Evolutionary conservation across 2,888 invertebrate genomes (phyloP), one percentile per base, ranked within the genome.

Genomic region (Drosophila longiperda): DNA sequence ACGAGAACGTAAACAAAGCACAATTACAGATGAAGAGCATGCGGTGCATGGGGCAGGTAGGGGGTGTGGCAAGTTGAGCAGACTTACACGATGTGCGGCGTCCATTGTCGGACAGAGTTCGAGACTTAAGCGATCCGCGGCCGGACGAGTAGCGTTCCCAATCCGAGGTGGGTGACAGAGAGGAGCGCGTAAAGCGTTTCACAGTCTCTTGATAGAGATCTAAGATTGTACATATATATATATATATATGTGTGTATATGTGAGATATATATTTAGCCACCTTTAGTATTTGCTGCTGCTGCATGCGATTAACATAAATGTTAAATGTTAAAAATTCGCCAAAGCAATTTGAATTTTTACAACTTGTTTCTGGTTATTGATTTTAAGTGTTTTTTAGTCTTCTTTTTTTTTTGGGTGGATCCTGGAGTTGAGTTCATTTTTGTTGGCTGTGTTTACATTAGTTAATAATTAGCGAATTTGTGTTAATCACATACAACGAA

Each of bases 141-240:
- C 89, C 83, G 68, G 90, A 80, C 78, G 90, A 91, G 75, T 80
- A 89, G 73, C 89, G 89, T 57, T 87, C 89, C 87, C 87, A 87
- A 73, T 91, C 92, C 89, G 91, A 89, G 77, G 91, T 91, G 72
- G 92, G 91, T 69, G 91, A 91, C 69, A 91, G 89, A 62, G 91
- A 91, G 76, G 91, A 91, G 75, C 91, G 91, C 80, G 91, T 91
- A 74, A 91, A 91, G 81, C 91, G 91, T 66, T 89, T 91, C 32
- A 91, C 91, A 76, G 91, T 91, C 87, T 91, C 91, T 88, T 91
- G 91, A 78, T 91, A 91, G 85, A 91, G 87, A 82, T 91, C 91
- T 91, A 77, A 36, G 65, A 49, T 42, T 58, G 75, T 36, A 20
- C 23, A 53, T 49, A 70, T 29, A 68, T 40, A 53, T 53, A 64